These are phyloP conservation scores for Rhingia campestris DNA, from an alignment of 2,888 invertebrate species.

Conservation along the genomic window DNA sequence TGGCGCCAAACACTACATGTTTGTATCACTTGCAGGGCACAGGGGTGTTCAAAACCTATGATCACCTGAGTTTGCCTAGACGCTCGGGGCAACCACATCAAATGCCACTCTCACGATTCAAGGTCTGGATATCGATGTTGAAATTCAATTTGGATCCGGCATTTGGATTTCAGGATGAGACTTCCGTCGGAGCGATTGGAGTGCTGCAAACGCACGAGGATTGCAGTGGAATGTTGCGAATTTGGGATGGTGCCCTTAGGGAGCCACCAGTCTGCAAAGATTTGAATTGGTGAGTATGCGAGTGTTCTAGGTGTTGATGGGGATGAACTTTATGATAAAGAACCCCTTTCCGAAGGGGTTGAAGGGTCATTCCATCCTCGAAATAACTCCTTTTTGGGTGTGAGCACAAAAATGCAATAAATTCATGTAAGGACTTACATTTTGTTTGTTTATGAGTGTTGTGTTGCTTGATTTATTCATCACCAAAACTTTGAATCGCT, in stretches of 20 bases:
- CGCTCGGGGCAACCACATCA: slow-evolving; percentile 83
- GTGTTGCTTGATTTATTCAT: too few relatives aligned
- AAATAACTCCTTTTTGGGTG: too few relatives aligned
- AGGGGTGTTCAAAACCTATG: slow-evolving; percentile 85
- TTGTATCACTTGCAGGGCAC: slow-evolving; percentile 90
- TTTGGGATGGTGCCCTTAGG: slow-evolving; percentile 93
- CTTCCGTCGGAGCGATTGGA: slow-evolving; percentile 81
- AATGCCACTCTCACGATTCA: slow-evolving; percentile 87
- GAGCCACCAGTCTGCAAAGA: slow-evolving; percentile 91
- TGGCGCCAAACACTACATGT: slow-evolving; percentile 94
- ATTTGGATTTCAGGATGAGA: slow-evolving; percentile 83
- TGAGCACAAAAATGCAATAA: too few relatives aligned
- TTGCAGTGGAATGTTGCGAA: slow-evolving; percentile 91
- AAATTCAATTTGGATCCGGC: slow-evolving; percentile 92
- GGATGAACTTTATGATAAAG: too few relatives aligned
- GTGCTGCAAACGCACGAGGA: slow-evolving; percentile 86
- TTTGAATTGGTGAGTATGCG: slow-evolving; percentile 88
- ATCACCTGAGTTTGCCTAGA: slow-evolving; percentile 84
- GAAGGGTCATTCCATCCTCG: too few relatives aligned
- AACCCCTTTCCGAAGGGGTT: too few relatives aligned
- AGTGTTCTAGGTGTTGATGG: too few relatives aligned
- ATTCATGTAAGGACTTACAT: too few relatives aligned
- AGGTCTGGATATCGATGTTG: slow-evolving; percentile 93
- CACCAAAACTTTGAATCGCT: too few relatives aligned
- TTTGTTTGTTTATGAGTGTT: too few relatives aligned